These are phyloP conservation scores for Poecilobothrus nobilitatus DNA, from an alignment of 2,888 invertebrate genomes.

Conservation along the genomic window DNA sequence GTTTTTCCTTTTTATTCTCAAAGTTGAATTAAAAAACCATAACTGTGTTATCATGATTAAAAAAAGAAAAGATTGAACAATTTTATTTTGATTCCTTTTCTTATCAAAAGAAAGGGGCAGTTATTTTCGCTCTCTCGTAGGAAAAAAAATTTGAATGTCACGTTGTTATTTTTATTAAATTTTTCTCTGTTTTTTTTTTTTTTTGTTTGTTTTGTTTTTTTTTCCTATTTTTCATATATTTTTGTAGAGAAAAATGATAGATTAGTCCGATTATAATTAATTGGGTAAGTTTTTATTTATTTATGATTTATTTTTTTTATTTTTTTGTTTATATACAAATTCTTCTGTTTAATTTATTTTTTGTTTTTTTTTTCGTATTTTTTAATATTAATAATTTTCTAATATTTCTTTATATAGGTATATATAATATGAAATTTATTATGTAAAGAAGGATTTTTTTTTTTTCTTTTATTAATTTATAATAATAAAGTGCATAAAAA, in stretches of 20 bases:
- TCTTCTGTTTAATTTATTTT: neutral
- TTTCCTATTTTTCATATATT: too few relatives aligned
- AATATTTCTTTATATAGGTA: too few relatives aligned
- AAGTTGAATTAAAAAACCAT: neutral
- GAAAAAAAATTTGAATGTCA: neutral
- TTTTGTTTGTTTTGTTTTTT: too few relatives aligned
- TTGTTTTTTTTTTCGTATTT: too few relatives aligned
- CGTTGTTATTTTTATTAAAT: neutral
- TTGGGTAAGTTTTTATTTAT: neutral
- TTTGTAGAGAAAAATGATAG: neutral
- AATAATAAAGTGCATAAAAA: too few relatives aligned
- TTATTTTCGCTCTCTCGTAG: neutral
- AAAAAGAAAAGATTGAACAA: neutral
- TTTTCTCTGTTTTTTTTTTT: too few relatives aligned
- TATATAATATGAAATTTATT: too few relatives aligned
- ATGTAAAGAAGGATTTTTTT: too few relatives aligned
- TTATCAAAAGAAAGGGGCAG: too few relatives aligned
- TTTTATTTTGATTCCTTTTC: neutral
- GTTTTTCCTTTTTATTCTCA: neutral
- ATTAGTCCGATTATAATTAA: constrained; percentile 6
- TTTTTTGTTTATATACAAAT: neutral
- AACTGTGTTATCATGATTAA: neutral
- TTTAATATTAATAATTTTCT: too few relatives aligned
- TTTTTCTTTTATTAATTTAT: too few relatives aligned
- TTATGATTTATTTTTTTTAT: neutral